These are phyloP conservation scores for Candidula unifasciata DNA, from an alignment of 2,888 invertebrate species.

Conservation along the genomic window DNA sequence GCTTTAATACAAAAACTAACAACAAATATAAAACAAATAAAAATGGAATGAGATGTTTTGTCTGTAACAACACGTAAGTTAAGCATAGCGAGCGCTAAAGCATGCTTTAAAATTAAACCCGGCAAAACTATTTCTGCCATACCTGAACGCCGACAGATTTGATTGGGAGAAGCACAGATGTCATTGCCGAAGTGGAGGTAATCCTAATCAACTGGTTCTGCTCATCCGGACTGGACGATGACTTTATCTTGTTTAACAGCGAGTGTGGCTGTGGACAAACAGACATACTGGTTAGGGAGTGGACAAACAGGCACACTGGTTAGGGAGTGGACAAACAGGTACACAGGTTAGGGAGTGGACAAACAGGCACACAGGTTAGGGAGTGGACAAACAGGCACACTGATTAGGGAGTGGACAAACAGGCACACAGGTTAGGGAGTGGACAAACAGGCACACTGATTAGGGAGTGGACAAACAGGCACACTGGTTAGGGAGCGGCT, in stretches of 20 bases:
- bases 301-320: background rate
- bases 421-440: no score
- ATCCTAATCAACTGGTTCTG: conserved; percentile 66
- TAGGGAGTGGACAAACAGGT: background rate
- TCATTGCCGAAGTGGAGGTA: conserved; percentile 59
- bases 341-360: background rate
- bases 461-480: no score
- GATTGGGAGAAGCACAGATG: conserved; percentile 88
- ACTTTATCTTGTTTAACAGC: conserved; percentile 85
- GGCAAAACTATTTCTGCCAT: conserved; percentile 60
- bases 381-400: background rate
- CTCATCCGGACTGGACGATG: conserved; percentile 79
- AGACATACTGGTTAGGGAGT: background rate
- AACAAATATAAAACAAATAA: no score
- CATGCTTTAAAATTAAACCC: no score
- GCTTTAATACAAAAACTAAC: no score
- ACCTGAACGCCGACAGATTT: conserved; percentile 98
- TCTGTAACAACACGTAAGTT: no score
- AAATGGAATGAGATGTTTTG: no score
- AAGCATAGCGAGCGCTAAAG: no score
- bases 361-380: background rate
- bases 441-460: no score
- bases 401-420: no score
- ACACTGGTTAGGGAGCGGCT: no score
- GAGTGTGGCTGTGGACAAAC: conserved; percentile 85